Base-by-base conservation (phyloP, 1,140 invertebrate species). In the Eueides isabella region DNA sequence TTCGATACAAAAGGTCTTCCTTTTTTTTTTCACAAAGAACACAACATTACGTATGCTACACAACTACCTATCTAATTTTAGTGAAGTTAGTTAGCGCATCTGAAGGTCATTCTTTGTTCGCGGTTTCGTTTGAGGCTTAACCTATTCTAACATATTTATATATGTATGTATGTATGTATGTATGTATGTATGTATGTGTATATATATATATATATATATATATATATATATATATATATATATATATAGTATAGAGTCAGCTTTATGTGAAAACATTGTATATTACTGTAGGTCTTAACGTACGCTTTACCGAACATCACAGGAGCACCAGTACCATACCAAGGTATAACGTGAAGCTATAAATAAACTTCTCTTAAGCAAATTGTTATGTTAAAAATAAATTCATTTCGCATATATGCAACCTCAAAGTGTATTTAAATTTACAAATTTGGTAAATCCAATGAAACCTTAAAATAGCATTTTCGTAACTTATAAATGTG, bases 21-120 rank as follows among this genome's bases (percentile, higher is more conserved):
- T 48, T 30, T 38, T 70, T n/a, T n/a, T 67, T 75, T 77, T 75
- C 70, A 83, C 78, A 80, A 82, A 78, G 73, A 3, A 44, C 1
- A n/a, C 16, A 72, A 74, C 77, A 80, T 83, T 83, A 81, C 29
- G 80, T 80, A 84, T 80, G 78, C 85, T 33, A 71, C 35, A 67
- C 83, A 78, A 44, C 76, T 65, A 61, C 71, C 71, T 61, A 80
- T 79, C 85, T 83, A 88, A 85, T 81, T 81, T 85, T 80, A 82
- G 75, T 75, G 78, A 72, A 74, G 75, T 44, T 83, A 81, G 78
- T 88, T 87, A 87, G 72, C 82, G 64, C 80, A 78, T 78, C 69
- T 29, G 80, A 86, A 89, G 87, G 87, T 78, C 84, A 80, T 73
- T 77, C 83, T 87, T 89, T 89, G 87, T 88, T 76, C 70, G 31